phyloP scores from a whole-genome alignment of 2,113 vertebrate genomes.

The Agelaius tricolor region DNA sequence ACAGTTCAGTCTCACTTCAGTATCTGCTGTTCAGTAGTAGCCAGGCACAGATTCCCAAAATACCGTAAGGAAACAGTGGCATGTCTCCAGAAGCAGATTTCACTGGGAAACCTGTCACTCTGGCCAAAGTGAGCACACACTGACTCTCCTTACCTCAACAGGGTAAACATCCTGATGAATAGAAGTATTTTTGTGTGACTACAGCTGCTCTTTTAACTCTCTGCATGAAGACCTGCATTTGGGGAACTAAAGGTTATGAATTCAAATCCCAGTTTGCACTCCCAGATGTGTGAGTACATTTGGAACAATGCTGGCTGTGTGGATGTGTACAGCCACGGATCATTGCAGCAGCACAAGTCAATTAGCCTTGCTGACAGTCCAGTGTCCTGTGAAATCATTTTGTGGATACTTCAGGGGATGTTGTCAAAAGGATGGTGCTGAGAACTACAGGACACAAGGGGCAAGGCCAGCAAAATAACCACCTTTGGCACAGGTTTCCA shows the following conservation, averaged over 20 bases:
- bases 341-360: constrained; percentile 38
- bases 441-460: not conserved
- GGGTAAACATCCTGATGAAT: not conserved
- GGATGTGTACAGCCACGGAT: not conserved
- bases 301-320: constrained; percentile 20
- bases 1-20: not conserved
- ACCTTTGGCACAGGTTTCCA: constrained; percentile 21
- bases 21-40: not conserved
- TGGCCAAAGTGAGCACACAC: not conserved
- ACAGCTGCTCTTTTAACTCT: constrained; percentile 12
- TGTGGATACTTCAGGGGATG: constrained; percentile 26
- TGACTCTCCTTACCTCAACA: not conserved
- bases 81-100: constrained; percentile 12
- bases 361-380: constrained; percentile 53
- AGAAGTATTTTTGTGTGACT: not conserved
- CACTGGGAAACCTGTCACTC: not conserved
- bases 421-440: not conserved
- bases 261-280: constrained; percentile 21
- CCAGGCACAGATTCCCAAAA: not conserved
- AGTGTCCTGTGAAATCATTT: constrained; percentile 28
- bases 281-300: not conserved
- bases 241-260: constrained; percentile 9
- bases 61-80: fast-evolving
- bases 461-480: not conserved
- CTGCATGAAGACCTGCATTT: not conserved